These are phyloP conservation scores for Lithophane leautieri DNA, from an alignment of 2,888 invertebrate genomes.

Conservation along the genomic window DNA sequence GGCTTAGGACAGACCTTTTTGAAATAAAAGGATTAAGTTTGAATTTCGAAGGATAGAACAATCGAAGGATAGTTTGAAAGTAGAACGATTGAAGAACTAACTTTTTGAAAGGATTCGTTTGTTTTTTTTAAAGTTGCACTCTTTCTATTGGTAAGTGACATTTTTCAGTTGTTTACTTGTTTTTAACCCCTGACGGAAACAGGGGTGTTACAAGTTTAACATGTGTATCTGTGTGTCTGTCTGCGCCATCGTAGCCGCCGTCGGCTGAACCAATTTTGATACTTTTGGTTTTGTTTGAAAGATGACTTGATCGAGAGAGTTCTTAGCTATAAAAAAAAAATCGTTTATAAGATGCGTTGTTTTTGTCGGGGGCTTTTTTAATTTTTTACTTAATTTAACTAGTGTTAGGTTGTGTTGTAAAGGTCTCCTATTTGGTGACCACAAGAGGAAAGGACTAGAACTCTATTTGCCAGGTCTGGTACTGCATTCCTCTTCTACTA, in stretches of 20 bases:
- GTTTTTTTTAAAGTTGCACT: neutral
- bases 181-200: too few species aligned
- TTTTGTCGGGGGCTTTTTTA: too few species aligned
- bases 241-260: too few species aligned
- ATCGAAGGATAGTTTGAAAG: conserved; percentile 15
- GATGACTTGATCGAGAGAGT: too few species aligned
- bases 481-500: neutral
- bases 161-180: conserved; percentile 8
- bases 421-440: neutral
- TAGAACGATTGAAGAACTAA: neutral
- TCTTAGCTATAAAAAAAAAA: too few species aligned
- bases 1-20: conserved; percentile 52
- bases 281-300: too few species aligned
- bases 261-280: too few species aligned
- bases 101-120: conserved; percentile 1
- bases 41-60: conserved; percentile 20
- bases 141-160: conserved; percentile 30
- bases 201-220: too few species aligned
- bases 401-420: neutral
- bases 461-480: too few species aligned
- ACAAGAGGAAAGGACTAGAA: neutral
- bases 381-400: too few species aligned
- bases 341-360: too few species aligned
- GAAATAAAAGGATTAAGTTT: conserved; percentile 25
- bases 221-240: too few species aligned